Conservation (phyloP, 2,888 invertebrate species). For the Trissolcus brochymenae region DNA sequence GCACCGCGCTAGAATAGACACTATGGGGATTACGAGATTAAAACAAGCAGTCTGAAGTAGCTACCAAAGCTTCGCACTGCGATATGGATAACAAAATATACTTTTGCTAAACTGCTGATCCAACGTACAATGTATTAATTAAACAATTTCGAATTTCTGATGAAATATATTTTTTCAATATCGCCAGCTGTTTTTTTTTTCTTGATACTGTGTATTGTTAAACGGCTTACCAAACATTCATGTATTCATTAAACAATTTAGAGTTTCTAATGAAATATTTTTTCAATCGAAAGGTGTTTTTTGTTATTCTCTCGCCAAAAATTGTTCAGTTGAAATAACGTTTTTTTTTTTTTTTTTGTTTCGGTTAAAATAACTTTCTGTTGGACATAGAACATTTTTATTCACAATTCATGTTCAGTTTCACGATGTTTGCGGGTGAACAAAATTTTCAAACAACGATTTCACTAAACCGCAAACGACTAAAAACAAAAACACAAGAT, state of each 20-base stretch:
- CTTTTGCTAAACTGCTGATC: conserved; percentile 17
- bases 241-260: conserved; percentile 4
- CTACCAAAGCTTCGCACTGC: neutral
- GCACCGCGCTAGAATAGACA: too few relatives aligned
- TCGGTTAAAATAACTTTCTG: too few relatives aligned
- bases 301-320: neutral
- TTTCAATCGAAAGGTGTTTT: neutral
- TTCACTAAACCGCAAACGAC: too few relatives aligned
- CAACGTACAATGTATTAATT: conserved; percentile 10
- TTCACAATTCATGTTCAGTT: too few relatives aligned
- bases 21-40: too few relatives aligned
- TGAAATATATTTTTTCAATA: neutral
- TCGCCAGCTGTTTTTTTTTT: neutral
- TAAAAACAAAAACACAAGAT: too few relatives aligned
- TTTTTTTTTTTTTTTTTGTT: too few relatives aligned
- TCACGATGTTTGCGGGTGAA: too few relatives aligned
- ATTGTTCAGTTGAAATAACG: neutral
- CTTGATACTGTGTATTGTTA: too few relatives aligned
- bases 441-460: too few relatives aligned
- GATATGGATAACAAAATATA: conserved; percentile 29
- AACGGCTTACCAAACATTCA: conserved; percentile 16
- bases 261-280: conserved; percentile 4
- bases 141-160: conserved; percentile 4
- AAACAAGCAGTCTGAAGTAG: neutral
- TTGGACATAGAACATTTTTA: neutral